Evolutionary conservation across 1,140 invertebrate genomes (phyloP).

Genomic region (Drosophila insularis): DNA sequence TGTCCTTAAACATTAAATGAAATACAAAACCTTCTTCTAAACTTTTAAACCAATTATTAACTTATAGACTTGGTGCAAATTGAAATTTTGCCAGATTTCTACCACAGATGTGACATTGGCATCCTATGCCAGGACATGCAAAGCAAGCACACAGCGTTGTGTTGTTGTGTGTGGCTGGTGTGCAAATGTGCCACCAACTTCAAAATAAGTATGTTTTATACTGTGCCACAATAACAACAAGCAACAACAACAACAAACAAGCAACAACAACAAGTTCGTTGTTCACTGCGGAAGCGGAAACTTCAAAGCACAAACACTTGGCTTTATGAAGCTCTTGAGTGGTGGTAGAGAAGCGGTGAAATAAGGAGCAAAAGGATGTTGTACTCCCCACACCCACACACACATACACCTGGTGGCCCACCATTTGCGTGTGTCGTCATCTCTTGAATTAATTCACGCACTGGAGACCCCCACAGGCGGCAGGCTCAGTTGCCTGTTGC

Average conservation of each 20-base stretch:
- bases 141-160: conserved; percentile 1
- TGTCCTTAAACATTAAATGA: background rate
- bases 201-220: conserved; percentile 70
- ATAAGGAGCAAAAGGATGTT: background rate
- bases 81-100: conserved; percentile 43
- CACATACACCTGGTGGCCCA: background rate
- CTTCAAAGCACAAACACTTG: conserved; percentile 75
- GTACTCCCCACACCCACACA: conserved; percentile 17
- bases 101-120: conserved; percentile 41
- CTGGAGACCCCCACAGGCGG: conserved; percentile 33
- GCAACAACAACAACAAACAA: conserved; percentile 12
- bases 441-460: conserved; percentile 70
- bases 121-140: conserved; percentile 3
- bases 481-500: conserved; percentile 28
- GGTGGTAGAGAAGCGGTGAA: conserved; percentile 10
- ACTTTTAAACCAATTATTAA: conserved; percentile 5
- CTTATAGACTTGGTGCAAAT: conserved; percentile 27
- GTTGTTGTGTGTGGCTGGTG: conserved; percentile 24
- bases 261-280: conserved; percentile 39
- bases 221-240: conserved; percentile 42
- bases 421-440: conserved; percentile 32
- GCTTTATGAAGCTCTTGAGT: conserved; percentile 62
- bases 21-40: background rate
- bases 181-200: conserved; percentile 69
- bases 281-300: conserved; percentile 71